Evolutionary conservation across 2,113 vertebrate genomes (phyloP).

Genomic region (Salvelinus sp.): DNA sequence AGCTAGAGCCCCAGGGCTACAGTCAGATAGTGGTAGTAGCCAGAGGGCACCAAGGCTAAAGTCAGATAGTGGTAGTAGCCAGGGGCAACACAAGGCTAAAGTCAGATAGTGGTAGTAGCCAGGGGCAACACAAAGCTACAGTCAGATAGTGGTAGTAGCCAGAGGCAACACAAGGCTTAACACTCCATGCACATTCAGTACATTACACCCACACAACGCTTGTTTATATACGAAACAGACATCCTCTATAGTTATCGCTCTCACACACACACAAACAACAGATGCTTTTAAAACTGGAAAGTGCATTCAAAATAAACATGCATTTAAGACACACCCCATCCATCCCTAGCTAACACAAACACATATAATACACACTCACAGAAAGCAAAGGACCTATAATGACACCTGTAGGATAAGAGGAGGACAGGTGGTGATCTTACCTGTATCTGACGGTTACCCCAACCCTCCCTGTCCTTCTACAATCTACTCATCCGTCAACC

Average conservation of each 20-base stretch:
- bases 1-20: background rate
- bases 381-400: background rate
- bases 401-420: background rate
- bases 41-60: background rate
- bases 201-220: too few relatives aligned
- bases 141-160: too few relatives aligned
- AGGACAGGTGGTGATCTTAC: conserved; percentile 41
- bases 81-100: too few relatives aligned
- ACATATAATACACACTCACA: background rate
- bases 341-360: background rate
- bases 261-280: background rate
- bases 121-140: too few relatives aligned
- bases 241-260: too few relatives aligned
- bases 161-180: too few relatives aligned
- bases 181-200: too few relatives aligned
- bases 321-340: background rate
- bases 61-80: background rate
- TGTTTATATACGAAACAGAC: too few relatives aligned
- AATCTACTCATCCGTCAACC: conserved; percentile 51
- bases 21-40: background rate
- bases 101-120: too few relatives aligned
- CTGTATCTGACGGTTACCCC: conserved; percentile 48
- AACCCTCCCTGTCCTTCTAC: conserved; percentile 38
- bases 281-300: too few relatives aligned
- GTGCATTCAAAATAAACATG: too few relatives aligned